Base-by-base conservation (phyloP, 2,797 vertebrate genomes). In the Hydrocynus forskahlii region DNA sequence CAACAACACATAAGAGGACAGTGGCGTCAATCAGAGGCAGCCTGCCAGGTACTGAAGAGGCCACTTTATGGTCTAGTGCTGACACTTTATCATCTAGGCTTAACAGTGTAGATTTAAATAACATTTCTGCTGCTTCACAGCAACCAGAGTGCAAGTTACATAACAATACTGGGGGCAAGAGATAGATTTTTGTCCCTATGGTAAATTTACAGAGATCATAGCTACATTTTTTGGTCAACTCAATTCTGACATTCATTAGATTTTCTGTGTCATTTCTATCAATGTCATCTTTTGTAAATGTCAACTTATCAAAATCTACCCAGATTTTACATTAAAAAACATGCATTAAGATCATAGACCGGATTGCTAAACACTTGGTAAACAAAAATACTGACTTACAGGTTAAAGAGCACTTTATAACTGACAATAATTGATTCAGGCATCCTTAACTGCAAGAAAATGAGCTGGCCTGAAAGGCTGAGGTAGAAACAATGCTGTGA, bases 1-100 rank as follows among this genome's bases (percentile, higher is more conserved):
- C 54, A 86, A 45, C 70, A 57, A 76, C 10, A 78, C 40, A 78
- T 59, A 84, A 78, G 21, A 75, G 43, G 62, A 68, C 77, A 62
- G 1, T 38, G 72, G 72, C 64, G 38, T 68, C 43, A 78, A 29
- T 79, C 59, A 63, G 45, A 84, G 21, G 48, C 21, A 7, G 40
- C 12, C 25, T 67, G 50, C 10, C 74, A 55, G 48, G 43, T 21
- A 55, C 12, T 45, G 62, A 74, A 74, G 35, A 50, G 78, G 35
- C 63, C 62, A 73, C 48, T 70, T 72, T 13, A 21, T 74, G 23
- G 29, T 63, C 62, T 78, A 43, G 19, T 35, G 21, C 48, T 3
- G 40, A 35, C 62, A 73, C 48, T 70, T 72, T 13, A 21, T 74
- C 48, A 21, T 55, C 62, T 78, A 43, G 43, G 38, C 48, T n/a